phyloP scores from a whole-genome alignment of 2,797 vertebrate genomes.

The Emydoidea blandingii region DNA sequence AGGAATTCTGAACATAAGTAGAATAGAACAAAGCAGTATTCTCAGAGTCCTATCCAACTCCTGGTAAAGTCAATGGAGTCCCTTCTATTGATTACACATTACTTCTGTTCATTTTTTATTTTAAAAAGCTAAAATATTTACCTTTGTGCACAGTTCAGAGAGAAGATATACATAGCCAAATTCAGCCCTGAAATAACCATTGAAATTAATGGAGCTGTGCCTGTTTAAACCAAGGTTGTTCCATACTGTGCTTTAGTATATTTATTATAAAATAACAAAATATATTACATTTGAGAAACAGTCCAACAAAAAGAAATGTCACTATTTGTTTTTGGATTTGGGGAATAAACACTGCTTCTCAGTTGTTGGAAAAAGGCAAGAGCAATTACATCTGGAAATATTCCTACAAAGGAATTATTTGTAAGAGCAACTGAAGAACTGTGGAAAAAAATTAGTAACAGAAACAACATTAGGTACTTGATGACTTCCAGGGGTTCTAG shows the following conservation, averaged over 20 bases:
- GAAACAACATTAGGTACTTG: not conserved
- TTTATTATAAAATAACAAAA: conserved; percentile 66
- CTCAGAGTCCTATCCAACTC: not conserved
- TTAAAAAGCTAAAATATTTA: not conserved
- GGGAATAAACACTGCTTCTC: conserved; percentile 1
- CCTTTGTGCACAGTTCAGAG: not conserved
- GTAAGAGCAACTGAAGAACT: conserved; percentile 12
- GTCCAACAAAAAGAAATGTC: conserved; percentile 51
- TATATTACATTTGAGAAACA: conserved; percentile 46
- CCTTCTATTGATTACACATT: not conserved
- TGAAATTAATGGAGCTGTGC: conserved; percentile 28
- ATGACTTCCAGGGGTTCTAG: not conserved
- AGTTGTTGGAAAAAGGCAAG: conserved; percentile 22
- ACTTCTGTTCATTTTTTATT: not conserved
- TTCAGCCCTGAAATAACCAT: not conserved
- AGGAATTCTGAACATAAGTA: not conserved
- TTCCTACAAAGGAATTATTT: conserved; percentile 14
- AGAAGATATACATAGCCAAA: conserved; percentile 15
- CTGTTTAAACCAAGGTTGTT: not conserved
- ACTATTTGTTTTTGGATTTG: conserved; percentile 27
- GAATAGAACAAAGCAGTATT: not conserved
- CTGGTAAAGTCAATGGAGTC: not conserved
- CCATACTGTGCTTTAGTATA: not conserved
- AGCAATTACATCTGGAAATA: not conserved
- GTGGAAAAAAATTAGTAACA: not conserved